phyloP scores from a whole-genome alignment of 2,113 vertebrate genomes.

The Oreochromis niloticus region DNA sequence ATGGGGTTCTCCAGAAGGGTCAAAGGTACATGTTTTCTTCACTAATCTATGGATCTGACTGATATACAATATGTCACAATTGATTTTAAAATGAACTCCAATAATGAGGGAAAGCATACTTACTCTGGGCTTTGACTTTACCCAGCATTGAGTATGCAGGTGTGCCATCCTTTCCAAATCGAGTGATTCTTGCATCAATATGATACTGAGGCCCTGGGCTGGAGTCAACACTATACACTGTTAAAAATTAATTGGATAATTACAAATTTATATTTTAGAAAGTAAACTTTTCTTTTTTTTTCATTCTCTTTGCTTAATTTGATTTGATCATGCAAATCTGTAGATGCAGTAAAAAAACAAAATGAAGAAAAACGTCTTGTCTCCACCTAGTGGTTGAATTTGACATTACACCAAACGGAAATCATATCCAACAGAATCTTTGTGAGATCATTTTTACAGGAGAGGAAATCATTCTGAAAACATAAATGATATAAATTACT shows the following conservation, averaged over 20 bases:
- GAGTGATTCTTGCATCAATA: conserved; percentile 78
- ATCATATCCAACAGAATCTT: background rate
- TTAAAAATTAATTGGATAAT: background rate
- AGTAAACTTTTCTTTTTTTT: background rate
- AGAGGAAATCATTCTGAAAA: background rate
- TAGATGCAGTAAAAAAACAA: background rate
- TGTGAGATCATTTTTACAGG: background rate
- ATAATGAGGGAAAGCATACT: conserved; percentile 15
- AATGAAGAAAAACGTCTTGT: background rate
- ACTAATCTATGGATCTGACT: background rate
- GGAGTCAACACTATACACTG: conserved; percentile 72
- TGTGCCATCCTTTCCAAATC: conserved; percentile 76
- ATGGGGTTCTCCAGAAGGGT: background rate
- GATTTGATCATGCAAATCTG: background rate
- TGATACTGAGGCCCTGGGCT: conserved; percentile 83
- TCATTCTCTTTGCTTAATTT: background rate
- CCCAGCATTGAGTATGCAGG: conserved; percentile 81
- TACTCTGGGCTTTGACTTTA: conserved; percentile 68
- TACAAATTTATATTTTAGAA: background rate
- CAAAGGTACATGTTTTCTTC: background rate
- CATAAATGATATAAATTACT: background rate
- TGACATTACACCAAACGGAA: background rate
- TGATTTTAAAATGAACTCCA: background rate
- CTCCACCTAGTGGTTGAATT: conserved; percentile 40
- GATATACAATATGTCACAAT: background rate